Conservation (phyloP, 1,140 invertebrate species). For the Drosophila baimaii region DNA sequence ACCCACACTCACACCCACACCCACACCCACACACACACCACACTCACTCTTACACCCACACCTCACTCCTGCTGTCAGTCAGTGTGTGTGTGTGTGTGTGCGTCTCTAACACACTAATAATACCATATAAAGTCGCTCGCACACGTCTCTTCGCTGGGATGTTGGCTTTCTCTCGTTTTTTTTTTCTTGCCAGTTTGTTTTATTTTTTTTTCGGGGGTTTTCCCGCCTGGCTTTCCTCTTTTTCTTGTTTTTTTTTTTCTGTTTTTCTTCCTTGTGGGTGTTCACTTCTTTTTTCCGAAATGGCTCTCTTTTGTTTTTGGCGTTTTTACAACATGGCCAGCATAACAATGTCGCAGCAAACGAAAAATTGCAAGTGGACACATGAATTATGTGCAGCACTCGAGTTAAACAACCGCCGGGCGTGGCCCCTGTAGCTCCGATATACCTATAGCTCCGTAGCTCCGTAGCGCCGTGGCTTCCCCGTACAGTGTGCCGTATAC, state of each 20-base stretch:
- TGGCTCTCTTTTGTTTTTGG: constrained; percentile 72
- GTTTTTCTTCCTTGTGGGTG: background rate
- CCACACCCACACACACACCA: background rate
- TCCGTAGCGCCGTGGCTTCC: background rate
- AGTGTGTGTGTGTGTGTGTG: constrained; percentile 6
- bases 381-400: constrained; percentile 82
- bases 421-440: constrained; percentile 46
- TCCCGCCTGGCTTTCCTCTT: constrained; percentile 42
- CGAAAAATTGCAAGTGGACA: constrained; percentile 82
- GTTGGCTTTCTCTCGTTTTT: constrained; percentile 36
- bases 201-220: constrained; percentile 34
- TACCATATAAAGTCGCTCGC: constrained; percentile 76
- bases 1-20: background rate
- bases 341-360: constrained; percentile 77
- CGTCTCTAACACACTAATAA: constrained; percentile 64
- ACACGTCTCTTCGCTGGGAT: constrained; percentile 58
- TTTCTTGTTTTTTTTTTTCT: constrained; percentile 14
- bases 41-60: background rate
- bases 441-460: constrained; percentile 13
- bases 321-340: constrained; percentile 80
- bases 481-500: background rate
- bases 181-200: constrained; percentile 11
- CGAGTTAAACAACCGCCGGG: constrained; percentile 80
- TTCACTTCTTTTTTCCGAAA: constrained; percentile 7
- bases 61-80: background rate